These are phyloP conservation scores for Parascotia fuliginaria DNA, from an alignment of 2,888 invertebrate species.

Conservation along the genomic window DNA sequence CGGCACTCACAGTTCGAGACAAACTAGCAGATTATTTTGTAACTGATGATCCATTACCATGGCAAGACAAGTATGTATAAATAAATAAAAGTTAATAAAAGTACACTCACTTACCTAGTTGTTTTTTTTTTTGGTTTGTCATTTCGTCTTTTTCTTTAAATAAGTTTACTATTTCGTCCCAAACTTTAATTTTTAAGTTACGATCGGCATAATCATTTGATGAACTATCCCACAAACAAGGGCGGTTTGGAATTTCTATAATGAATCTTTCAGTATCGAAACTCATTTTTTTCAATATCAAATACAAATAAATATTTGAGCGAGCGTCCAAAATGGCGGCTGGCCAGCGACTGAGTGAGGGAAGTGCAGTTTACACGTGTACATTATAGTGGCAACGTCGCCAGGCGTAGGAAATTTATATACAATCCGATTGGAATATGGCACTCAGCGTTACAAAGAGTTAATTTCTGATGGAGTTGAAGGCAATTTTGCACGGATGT, in stretches of 20 bases:
- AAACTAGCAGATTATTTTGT: conserved; percentile 14
- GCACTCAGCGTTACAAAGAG: too few species aligned
- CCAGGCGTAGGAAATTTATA: not conserved
- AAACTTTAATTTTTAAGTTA: conserved; percentile 10
- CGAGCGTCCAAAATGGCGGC: too few species aligned
- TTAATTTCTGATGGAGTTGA: not conserved
- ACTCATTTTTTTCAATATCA: not conserved
- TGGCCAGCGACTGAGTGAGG: too few species aligned
- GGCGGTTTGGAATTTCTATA: conserved; percentile 12
- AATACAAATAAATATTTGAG: too few species aligned
- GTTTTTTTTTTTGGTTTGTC: conserved; percentile 5
- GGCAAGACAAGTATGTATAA: conserved; percentile 8
- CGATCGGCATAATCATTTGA: conserved; percentile 7
- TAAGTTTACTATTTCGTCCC: conserved; percentile 11
- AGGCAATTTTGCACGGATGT: conserved; percentile 17
- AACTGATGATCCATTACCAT: not conserved
- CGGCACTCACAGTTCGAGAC: conserved; percentile 13
- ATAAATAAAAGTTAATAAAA: conserved; percentile 2
- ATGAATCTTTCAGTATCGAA: conserved; percentile 8
- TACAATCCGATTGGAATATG: not conserved
- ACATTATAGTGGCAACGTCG: too few species aligned
- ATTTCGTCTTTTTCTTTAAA: conserved; percentile 10
- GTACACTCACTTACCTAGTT: conserved; percentile 1
- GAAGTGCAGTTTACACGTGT: too few species aligned
- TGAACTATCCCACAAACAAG: conserved; percentile 9